Evolutionary conservation across 2,113 vertebrate genomes (phyloP), one percentile per base, ranked within the genome.

Genomic region (Pandion haliaetus): DNA sequence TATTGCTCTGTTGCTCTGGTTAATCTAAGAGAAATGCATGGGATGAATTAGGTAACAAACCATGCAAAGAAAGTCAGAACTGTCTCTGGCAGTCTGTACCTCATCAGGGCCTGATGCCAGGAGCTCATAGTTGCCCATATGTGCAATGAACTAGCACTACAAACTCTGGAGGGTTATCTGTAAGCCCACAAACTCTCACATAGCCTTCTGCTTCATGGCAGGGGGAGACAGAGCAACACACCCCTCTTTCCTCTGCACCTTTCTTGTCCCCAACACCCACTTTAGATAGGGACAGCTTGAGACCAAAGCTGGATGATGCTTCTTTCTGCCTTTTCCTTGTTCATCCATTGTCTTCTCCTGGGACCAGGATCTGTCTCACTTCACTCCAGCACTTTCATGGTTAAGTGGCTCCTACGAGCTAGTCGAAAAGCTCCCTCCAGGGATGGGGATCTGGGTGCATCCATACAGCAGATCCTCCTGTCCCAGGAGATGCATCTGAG

Each of bases 71-170:
- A 78, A 71, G 58, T 25, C n/a, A 58, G 34, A 93, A 70, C 31
- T 18, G 12, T 25, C 36, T 52, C 45, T 45, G 62, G 55, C n/a
- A 40, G 14, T 2, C 36, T 67, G 67, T 77, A 29, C 59, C 38
- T 61, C 38, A 9, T 58, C 23, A 36, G 50, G 17, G 38, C 54
- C 32, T 3, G 3, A 17, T 28, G 31, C 36, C 26, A 65, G 42
- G n/a, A 86, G n/a, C 1, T 0, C 17, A 2, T 1, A 25, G 66
- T 19, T 65, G 24, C 42, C 80, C 47, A 7, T 17, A 32, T 3
- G 6, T 29, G 36, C 32, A 5, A 10, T 50, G 38, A 81, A 18
- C 54, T 45, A n/a, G 13, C 19, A 67, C 50, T 58, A 2, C 31
- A n/a, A 28, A 32, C 9, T 29, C 50, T n/a, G 26, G 31, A 58